Base-by-base conservation (phyloP, 2,113 vertebrate genomes). In the Phylloscopus trochilus region DNA sequence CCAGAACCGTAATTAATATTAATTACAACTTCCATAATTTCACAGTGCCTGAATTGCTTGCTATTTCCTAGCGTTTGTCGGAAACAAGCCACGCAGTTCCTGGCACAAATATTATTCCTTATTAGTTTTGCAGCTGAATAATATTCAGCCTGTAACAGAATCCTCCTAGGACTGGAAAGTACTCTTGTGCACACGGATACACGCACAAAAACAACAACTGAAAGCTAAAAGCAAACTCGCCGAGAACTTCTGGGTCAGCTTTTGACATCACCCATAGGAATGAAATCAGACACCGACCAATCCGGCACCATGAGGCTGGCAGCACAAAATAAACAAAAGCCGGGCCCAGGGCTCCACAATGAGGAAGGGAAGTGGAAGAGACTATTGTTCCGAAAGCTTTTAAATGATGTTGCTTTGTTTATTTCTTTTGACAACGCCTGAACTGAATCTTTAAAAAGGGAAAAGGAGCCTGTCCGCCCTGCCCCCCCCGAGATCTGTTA, bases 281-380 rank as follows among this genome's bases (percentile, higher is more conserved):
- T 96, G 96, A 96, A 97, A 97, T 69, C 90, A 94, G 95, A 97
- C 95, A 94, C 96, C 94, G 31, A 87, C 95, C 96, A 96, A 96
- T 96, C 72, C 35, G 92, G 95, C 95, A 92, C 92, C 73, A 31
- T 58, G 88, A 96, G 93, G 80, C 95, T 97, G 95, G 93, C 95
- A 96, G 93, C 3, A 72, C 93, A 90, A 96, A 96, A 95, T 83
- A 89, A 96, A 97, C 96, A 97, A 96, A 97, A 97, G 95, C 94
- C 69, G 88, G 88, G 95, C 93, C 94, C 95, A 68, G 92, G 76
- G 82, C 92, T 93, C 92, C 18, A 90, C 93, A 96, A 95, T 87
- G 93, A 97, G 90, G 47, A 91, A 92, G 93, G 94, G 96, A 96
- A 96, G 95, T 96, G 93, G 93, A 94, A 93, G 86, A 94, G 95